Base-by-base conservation (phyloP, 2,113 vertebrate genomes). In the Ammospiza nelsoni region DNA sequence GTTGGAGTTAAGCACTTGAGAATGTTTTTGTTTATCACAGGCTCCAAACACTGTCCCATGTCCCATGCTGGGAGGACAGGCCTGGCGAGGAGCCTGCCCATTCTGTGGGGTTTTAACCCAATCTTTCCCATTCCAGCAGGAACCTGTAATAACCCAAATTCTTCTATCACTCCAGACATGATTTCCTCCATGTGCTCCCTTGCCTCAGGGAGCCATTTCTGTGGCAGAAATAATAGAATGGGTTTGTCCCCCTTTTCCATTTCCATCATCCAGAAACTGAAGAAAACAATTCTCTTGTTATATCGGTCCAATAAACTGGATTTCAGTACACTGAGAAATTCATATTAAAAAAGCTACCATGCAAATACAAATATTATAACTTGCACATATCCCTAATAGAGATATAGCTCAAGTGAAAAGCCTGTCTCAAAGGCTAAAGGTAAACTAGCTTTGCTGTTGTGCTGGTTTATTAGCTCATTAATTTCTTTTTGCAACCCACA, bases 391-490 rank as follows among this genome's bases (percentile, higher is more conserved):
- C 37, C 63, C 61, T 94, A 93, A 88, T 5, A 51, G 84, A 91
- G 76, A 59, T 62, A 96, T n/a, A 93, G 83, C 81, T 97, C 93
- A 93, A 89, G 79, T 91, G 81, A 95, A 96, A 95, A 94, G 58
- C 90, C 69, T 81, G 41, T 81, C 84, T 92, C 69, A 79, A 59
- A 96, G 88, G 90, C 81, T 89, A 92, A 88, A 94, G 79, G 90
- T 95, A 96, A 94, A 88, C 46, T 41, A 93, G 72, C 59, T 95
- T 75, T 92, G 90, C 78, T 57, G 58, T 84, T 94, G 66, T 77
- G 87, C 69, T 84, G 79, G 78, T 94, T 96, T 94, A 95, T 97
- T 95, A 92, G 81, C 68, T 90, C 90, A 94, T 95, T 92, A 94
- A 90, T 97, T 95, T 94, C n/a, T 80, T 81, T 77, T 72, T 67